Conservation (phyloP, 2,113 vertebrate species). For the Hippopotamus amphibius region DNA sequence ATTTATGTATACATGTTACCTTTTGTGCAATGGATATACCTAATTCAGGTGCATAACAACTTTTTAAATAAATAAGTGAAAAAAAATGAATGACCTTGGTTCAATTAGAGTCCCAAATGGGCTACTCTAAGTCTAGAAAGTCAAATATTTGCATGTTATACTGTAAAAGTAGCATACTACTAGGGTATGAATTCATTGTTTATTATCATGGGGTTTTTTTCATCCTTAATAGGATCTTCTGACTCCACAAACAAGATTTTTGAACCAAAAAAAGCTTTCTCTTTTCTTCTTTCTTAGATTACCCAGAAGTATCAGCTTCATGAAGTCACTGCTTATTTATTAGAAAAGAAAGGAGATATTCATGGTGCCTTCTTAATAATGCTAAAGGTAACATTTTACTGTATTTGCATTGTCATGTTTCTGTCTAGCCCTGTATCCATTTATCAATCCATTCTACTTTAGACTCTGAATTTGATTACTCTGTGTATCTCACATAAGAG, state of each 20-base stretch:
- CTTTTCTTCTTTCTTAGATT: slow-evolving; percentile 87
- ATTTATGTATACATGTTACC: background rate
- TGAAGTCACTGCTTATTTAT: slow-evolving; percentile 93
- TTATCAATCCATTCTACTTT: background rate
- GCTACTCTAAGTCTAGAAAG: background rate
- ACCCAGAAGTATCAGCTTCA: slow-evolving; percentile 91
- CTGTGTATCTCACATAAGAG: background rate
- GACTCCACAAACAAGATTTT: background rate
- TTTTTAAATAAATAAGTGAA: slow-evolving; percentile 28
- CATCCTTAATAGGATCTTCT: background rate
- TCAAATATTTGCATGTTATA: background rate
- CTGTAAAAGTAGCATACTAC: background rate
- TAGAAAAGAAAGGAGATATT: slow-evolving; percentile 96
- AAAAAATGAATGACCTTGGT: background rate
- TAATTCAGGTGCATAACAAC: slow-evolving; percentile 1
- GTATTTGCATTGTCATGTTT: background rate
- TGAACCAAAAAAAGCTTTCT: slow-evolving; percentile 2
- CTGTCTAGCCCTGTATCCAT: background rate
- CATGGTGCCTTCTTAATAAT: slow-evolving; percentile 94
- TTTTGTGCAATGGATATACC: background rate
- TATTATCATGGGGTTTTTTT: background rate
- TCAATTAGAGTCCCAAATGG: background rate
- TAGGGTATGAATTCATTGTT: background rate
- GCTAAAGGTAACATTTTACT: slow-evolving; percentile 89
- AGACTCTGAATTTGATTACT: background rate